A percentile compares a stretch with the other conserved stretches of the same genome.
Conservation (phyloP, 2,113 vertebrate genomes). For the Pogona vitticeps region DNA sequence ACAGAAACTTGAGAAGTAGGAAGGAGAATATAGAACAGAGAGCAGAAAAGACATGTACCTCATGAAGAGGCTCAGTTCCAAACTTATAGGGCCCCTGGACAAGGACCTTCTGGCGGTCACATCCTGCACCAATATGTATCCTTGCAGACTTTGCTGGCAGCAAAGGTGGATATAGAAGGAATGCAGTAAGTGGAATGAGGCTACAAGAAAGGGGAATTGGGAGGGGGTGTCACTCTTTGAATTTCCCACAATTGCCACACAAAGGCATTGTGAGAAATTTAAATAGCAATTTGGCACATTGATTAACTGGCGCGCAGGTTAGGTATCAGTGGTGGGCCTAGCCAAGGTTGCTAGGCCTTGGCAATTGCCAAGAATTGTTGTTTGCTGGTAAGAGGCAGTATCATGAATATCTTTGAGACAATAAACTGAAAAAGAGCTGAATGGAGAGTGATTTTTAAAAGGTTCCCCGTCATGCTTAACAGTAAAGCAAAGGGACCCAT, state of each 20-base stretch:
- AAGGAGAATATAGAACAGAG: background rate
- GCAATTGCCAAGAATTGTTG: background rate
- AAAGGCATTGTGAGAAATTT: background rate
- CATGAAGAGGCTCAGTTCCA: background rate
- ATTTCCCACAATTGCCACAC: too few relatives aligned
- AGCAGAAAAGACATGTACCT: background rate
- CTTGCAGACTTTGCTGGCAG: background rate
- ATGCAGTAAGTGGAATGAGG: background rate
- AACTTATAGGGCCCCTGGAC: background rate
- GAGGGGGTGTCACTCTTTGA: background rate
- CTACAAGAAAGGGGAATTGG: background rate
- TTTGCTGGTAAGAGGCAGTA: background rate
- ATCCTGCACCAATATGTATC: background rate
- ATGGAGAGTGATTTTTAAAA: background rate
- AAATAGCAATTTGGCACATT: background rate
- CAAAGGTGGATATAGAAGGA: background rate
- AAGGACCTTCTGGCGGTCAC: too few relatives aligned
- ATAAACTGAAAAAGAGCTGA: background rate
- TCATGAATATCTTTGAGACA: background rate
- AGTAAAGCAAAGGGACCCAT: too few relatives aligned
- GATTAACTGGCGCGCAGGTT: background rate
- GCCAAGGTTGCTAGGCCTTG: background rate
- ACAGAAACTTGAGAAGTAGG: background rate
- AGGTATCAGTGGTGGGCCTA: background rate
- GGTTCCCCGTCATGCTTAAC: background rate